These are phyloP conservation scores for Pomatorhinus ruficollis DNA, from an alignment of 2,113 vertebrate species.

Conservation along the genomic window DNA sequence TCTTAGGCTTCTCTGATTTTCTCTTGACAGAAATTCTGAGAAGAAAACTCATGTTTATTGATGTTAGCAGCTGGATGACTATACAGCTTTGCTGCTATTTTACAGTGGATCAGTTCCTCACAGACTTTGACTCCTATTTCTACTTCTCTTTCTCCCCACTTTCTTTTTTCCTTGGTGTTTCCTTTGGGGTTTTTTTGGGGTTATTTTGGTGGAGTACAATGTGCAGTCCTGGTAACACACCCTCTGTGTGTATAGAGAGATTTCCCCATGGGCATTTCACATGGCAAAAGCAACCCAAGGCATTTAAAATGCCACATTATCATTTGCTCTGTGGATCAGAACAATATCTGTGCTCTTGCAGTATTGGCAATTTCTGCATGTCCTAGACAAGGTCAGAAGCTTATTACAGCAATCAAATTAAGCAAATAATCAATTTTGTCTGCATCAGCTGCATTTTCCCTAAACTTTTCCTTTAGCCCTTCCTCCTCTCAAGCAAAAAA, in stretches of 20 bases:
- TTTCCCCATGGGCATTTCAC: conserved; percentile 74
- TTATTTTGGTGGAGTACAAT: conserved; percentile 37
- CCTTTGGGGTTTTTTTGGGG: conserved; percentile 14
- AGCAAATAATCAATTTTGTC: conserved; percentile 56
- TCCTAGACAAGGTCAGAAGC: conserved; percentile 72
- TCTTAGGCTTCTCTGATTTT: conserved; percentile 74
- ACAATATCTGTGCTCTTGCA: conserved; percentile 17
- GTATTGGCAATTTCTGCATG: conserved; percentile 55
- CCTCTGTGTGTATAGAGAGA: conserved; percentile 44
- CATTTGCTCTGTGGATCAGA: conserved; percentile 28
- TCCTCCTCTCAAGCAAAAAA: not conserved
- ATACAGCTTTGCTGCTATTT: not conserved
- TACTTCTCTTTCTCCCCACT: not conserved
- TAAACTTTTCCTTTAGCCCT: not conserved
- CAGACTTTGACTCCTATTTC: conserved; percentile 58
- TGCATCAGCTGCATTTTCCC: conserved; percentile 12
- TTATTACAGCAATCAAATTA: conserved; percentile 30
- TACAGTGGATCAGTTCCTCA: not conserved
- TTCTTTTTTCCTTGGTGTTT: not conserved
- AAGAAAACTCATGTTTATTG: conserved; percentile 8
- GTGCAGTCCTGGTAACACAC: conserved; percentile 26
- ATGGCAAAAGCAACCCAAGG: conserved; percentile 21
- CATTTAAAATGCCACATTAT: conserved; percentile 23
- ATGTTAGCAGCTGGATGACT: conserved; percentile 57
- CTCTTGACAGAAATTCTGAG: conserved; percentile 69